phyloP scores from a whole-genome alignment of 1,140 invertebrate species.

The Neotoxoptera formosana region DNA sequence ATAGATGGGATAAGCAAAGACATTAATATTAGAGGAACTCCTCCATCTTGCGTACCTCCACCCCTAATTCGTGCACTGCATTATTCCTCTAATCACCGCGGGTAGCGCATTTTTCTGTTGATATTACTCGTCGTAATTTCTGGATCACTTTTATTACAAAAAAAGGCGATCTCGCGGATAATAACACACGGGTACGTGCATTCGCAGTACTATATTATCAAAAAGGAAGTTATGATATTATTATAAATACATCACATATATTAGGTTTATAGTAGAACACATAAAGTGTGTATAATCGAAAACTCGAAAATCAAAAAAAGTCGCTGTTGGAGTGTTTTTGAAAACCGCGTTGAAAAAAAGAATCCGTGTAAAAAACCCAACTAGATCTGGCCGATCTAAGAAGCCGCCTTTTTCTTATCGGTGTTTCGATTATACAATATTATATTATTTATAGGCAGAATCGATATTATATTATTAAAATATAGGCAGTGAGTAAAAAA shows the following conservation, averaged over 20 bases:
- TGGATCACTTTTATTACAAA: not conserved
- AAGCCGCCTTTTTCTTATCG: not conserved
- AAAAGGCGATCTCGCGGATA: not conserved
- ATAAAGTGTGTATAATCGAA: not conserved
- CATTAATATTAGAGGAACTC: too few species aligned
- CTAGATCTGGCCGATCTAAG: not conserved
- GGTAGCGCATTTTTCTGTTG: not conserved
- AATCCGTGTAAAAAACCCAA: not conserved
- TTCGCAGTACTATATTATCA: not conserved
- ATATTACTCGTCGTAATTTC: not conserved
- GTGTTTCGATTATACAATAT: not conserved
- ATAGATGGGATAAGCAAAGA: too few species aligned
- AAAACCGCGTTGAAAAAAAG: not conserved
- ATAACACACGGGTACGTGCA: not conserved
- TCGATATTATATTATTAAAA: not conserved
- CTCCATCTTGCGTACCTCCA: too few species aligned
- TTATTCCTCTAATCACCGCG: not conserved
- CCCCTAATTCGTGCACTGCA: not conserved
- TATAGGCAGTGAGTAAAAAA: not conserved
- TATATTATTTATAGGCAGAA: too few species aligned
- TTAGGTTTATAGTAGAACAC: too few species aligned
- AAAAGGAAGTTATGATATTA: not conserved
- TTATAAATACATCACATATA: too few species aligned
- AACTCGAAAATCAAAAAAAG: not conserved
- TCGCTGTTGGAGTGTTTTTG: not conserved